phyloP scores from a whole-genome alignment of 2,888 invertebrate species.

The Argyresthia albistria region DNA sequence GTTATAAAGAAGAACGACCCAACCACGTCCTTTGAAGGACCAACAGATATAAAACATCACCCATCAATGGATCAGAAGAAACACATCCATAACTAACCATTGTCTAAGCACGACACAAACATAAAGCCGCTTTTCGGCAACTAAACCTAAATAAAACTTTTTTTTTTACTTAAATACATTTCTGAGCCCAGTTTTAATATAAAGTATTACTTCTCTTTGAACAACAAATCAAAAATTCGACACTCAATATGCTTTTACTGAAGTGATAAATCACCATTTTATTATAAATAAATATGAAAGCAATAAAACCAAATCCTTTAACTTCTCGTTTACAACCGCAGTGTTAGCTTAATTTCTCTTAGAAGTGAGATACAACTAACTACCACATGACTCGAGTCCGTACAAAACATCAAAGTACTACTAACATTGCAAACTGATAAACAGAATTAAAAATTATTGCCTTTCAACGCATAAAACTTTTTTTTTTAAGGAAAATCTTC shows the following conservation, averaged over 20 bases:
- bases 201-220: not conserved
- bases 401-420: not conserved
- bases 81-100: conserved; percentile 18
- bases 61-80: conserved; percentile 28
- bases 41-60: too few species aligned
- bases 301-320: too few species aligned
- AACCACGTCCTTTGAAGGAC: too few species aligned
- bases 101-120: conserved; percentile 25
- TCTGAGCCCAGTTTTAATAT: conserved; percentile 21
- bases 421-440: conserved; percentile 11
- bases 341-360: too few species aligned
- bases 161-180: conserved; percentile 22
- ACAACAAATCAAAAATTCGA: conserved; percentile 6
- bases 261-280: not conserved
- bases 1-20: too few species aligned
- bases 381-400: too few species aligned
- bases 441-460: conserved; percentile 29
- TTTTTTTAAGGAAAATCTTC: conserved; percentile 8
- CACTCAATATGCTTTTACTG: conserved; percentile 30
- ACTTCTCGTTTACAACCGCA: too few species aligned
- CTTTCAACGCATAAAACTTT: conserved; percentile 31
- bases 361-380: too few species aligned
- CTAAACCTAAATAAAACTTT: conserved; percentile 25
- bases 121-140: conserved; percentile 33
- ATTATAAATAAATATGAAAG: too few species aligned